These are phyloP conservation scores for Pasiphila rectangulata DNA, from an alignment of 2,888 invertebrate genomes.

Conservation along the genomic window DNA sequence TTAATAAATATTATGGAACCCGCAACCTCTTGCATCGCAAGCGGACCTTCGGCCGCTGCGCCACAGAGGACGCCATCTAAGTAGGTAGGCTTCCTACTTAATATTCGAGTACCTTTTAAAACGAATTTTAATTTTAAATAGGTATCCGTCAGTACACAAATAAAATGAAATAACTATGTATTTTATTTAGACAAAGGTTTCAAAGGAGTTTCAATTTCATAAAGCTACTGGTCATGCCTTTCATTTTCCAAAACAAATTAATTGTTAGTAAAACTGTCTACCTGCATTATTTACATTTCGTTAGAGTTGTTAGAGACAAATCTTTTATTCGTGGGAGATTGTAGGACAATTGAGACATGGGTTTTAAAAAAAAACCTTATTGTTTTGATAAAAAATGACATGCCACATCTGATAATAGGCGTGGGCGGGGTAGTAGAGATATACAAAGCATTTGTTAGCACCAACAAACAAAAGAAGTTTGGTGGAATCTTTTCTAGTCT, in stretches of 20 bases:
- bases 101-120: too few relatives aligned
- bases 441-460: conserved; percentile 78
- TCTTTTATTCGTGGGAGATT: conserved; percentile 53
- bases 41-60: too few relatives aligned
- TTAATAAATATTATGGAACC: too few relatives aligned
- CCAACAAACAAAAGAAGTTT: conserved; percentile 74
- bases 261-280: conserved; percentile 23
- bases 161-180: too few relatives aligned
- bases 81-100: too few relatives aligned
- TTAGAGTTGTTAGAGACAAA: conserved; percentile 51
- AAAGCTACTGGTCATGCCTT: background rate
- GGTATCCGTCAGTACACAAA: too few relatives aligned
- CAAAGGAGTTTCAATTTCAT: background rate
- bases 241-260: background rate
- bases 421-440: conserved; percentile 71
- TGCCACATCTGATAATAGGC: conserved; percentile 77
- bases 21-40: too few relatives aligned
- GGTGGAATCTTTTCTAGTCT: conserved; percentile 74
- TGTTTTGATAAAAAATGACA: conserved; percentile 81
- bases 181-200: too few relatives aligned
- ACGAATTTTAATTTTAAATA: too few relatives aligned
- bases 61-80: too few relatives aligned
- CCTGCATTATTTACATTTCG: conserved; percentile 56
- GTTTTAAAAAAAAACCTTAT: conserved; percentile 59
- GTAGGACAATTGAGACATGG: conserved; percentile 41